Conservation (phyloP, 2,797 vertebrate genomes). For the Cirrhinus molitorella region DNA sequence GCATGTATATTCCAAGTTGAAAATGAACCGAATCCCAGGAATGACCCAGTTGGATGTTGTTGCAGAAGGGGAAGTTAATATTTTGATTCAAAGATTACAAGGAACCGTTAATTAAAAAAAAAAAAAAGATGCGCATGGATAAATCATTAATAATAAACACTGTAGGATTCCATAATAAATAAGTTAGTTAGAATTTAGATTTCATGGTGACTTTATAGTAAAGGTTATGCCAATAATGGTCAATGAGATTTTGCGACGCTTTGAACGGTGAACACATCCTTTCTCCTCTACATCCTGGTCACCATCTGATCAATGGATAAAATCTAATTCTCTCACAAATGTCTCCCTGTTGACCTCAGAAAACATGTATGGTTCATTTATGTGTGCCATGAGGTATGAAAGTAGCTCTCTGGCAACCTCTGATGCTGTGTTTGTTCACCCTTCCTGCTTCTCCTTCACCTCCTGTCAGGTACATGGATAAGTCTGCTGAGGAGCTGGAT, state of each 20-base stretch:
- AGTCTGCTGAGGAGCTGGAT: slow-evolving; percentile 96
- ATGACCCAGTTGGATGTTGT: too few species aligned
- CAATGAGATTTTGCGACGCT: background rate
- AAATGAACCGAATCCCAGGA: too few species aligned
- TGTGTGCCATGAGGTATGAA: background rate
- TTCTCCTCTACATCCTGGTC: background rate
- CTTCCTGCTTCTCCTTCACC: background rate
- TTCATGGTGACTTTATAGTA: background rate
- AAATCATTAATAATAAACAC: too few species aligned
- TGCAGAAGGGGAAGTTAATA: too few species aligned
- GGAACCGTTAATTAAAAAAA: too few species aligned
- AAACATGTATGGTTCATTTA: background rate
- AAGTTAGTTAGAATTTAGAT: too few species aligned
- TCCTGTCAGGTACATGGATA: slow-evolving; percentile 92
- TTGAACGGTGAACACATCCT: background rate
- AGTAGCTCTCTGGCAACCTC: background rate
- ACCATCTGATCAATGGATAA: background rate
- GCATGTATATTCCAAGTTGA: too few species aligned
- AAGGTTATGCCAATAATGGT: background rate
- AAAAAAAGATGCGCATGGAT: too few species aligned
- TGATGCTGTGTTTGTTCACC: background rate
- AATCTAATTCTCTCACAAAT: background rate
- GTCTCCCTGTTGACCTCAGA: background rate
- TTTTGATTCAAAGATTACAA: too few species aligned
- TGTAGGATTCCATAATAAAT: too few species aligned